phyloP scores from a whole-genome alignment of 2,113 vertebrate species.

The Alaudala cheleensis region DNA sequence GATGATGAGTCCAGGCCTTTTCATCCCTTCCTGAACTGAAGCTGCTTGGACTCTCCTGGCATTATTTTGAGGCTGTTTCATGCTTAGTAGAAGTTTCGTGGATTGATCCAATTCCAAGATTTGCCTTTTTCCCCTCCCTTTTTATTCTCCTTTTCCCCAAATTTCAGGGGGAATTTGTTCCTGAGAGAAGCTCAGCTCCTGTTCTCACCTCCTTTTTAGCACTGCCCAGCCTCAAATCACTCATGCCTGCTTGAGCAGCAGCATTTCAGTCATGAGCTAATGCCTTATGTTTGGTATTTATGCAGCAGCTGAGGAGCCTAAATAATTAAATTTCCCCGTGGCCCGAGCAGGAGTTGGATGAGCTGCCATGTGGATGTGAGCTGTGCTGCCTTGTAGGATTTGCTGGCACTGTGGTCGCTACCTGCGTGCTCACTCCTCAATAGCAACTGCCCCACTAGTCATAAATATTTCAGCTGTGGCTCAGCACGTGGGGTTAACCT shows the following conservation, averaged over 20 bases:
- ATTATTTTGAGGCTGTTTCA: neutral
- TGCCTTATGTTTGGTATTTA: neutral
- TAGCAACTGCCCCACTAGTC: neutral
- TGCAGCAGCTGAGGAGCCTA: neutral
- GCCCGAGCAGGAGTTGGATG: neutral
- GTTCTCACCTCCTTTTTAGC: neutral
- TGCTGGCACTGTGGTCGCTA: neutral
- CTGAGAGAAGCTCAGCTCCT: rapidly evolving
- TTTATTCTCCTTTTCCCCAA: neutral
- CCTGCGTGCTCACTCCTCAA: neutral
- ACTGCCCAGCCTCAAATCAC: neutral
- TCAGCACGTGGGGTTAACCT: neutral
- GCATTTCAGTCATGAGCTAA: neutral
- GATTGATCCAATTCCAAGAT: rapidly evolving
- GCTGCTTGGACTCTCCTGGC: neutral
- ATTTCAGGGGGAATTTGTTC: neutral
- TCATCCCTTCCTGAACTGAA: neutral
- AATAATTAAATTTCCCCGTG: slow-evolving; percentile 33
- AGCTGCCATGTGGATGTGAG: neutral
- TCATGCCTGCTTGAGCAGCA: neutral
- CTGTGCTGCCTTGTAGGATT: neutral
- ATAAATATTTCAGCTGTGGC: neutral
- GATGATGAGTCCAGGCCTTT: neutral
- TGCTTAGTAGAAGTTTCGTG: neutral
- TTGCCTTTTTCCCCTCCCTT: rapidly evolving